Percentiles rank a stretch among this genome's conserved stretches.
Conservation (phyloP, 1,140 invertebrate species). For the Brachionus koreanus region DNA sequence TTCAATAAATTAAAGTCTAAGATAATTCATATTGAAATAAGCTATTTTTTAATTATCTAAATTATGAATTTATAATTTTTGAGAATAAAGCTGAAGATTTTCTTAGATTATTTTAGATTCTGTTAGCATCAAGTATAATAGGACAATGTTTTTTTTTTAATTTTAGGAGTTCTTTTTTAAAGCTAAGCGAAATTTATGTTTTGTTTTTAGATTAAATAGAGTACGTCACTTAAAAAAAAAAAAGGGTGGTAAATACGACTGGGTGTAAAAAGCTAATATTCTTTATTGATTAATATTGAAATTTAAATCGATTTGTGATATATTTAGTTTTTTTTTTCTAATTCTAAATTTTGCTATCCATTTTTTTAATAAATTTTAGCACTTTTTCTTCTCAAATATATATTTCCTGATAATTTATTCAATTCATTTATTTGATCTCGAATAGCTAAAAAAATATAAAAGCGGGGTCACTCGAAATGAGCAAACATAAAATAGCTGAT, state of each 20-base stretch:
- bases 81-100: no score
- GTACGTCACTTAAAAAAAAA: not conserved
- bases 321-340: not conserved
- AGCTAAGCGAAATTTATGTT: not conserved
- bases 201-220: not conserved
- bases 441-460: not conserved
- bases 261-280: not conserved
- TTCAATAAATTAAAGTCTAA: no score
- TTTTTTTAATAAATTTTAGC: constrained; percentile 3
- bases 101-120: no score
- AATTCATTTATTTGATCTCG: not conserved
- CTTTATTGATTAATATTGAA: not conserved
- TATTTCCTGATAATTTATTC: not conserved
- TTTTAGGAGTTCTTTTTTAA: no score
- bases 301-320: not conserved
- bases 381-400: not conserved
- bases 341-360: not conserved
- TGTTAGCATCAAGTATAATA: no score
- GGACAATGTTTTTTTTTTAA: no score
- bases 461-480: not conserved
- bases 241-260: not conserved
- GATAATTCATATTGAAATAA: no score
- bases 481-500: not conserved
- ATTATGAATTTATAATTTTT: no score
- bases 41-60: no score